Evolutionary conservation across 2,888 invertebrate species (phyloP).

Genomic region (Serripes groenlandicus): DNA sequence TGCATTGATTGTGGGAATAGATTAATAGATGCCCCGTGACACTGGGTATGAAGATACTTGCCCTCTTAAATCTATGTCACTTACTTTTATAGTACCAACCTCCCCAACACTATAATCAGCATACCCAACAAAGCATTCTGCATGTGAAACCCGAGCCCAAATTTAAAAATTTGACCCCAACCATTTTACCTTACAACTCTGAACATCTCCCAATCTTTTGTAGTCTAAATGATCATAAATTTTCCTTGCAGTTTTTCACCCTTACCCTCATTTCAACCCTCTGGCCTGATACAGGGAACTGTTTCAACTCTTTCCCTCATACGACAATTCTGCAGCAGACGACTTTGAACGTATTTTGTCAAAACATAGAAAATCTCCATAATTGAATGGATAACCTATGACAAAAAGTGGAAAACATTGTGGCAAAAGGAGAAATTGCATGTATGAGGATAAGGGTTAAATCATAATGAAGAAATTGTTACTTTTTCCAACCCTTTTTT

Average conservation of each 20-base stretch:
- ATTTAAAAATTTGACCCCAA: slow-evolving; percentile 56
- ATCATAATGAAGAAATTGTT: too few relatives aligned
- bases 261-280: too few relatives aligned
- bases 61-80: slow-evolving; percentile 67
- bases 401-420: too few relatives aligned
- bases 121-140: slow-evolving; percentile 54
- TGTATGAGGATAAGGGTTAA: too few relatives aligned
- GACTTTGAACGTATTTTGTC: not conserved
- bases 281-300: not conserved
- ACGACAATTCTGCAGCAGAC: not conserved
- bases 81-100: slow-evolving; percentile 58
- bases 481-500: too few relatives aligned
- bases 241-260: slow-evolving; percentile 26
- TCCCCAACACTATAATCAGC: slow-evolving; percentile 67
- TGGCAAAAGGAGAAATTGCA: too few relatives aligned
- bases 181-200: slow-evolving; percentile 48
- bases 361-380: too few relatives aligned
- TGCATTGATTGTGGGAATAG: too few relatives aligned
- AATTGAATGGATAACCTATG: too few relatives aligned
- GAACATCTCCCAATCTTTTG: slow-evolving; percentile 47
- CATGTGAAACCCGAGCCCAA: slow-evolving; percentile 52
- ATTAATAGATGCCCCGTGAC: too few relatives aligned
- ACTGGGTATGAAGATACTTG: too few relatives aligned
- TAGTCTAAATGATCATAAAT: slow-evolving; percentile 58
- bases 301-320: not conserved